phyloP scores from a whole-genome alignment of 2,888 invertebrate species.

The Nephrotoma guestfalica region DNA sequence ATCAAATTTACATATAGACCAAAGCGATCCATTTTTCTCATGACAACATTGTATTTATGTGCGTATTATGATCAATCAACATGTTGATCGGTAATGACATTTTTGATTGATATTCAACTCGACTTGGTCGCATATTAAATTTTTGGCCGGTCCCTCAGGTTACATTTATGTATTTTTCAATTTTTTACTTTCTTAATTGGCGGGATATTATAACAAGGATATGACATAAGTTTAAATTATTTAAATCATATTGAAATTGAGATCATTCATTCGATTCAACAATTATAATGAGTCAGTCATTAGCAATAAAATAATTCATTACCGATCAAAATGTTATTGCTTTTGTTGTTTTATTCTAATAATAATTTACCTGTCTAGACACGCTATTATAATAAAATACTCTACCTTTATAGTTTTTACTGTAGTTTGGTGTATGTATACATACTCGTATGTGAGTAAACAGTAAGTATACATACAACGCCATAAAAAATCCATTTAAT shows the following conservation, averaged over 20 bases:
- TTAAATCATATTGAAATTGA: too few relatives aligned
- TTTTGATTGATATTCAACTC: background rate
- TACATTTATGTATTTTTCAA: background rate
- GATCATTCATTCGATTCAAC: background rate
- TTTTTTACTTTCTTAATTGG: background rate
- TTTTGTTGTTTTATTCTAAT: background rate
- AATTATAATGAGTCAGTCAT: background rate
- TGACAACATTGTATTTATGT: background rate
- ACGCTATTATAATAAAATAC: background rate
- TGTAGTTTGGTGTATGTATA: background rate
- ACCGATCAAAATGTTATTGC: background rate
- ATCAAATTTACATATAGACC: background rate
- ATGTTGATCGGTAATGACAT: background rate
- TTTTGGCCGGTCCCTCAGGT: background rate
- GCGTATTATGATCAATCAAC: background rate
- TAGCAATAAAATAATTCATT: background rate
- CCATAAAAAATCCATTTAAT: background rate
- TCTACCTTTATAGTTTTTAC: background rate
- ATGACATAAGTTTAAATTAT: background rate
- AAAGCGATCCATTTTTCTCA: background rate
- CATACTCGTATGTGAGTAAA: background rate
- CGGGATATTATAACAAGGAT: background rate
- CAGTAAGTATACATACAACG: background rate
- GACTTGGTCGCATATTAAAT: too few relatives aligned
- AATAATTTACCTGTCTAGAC: background rate